Base-by-base conservation (phyloP, 2,888 invertebrate species). In the Euclidia mi region DNA sequence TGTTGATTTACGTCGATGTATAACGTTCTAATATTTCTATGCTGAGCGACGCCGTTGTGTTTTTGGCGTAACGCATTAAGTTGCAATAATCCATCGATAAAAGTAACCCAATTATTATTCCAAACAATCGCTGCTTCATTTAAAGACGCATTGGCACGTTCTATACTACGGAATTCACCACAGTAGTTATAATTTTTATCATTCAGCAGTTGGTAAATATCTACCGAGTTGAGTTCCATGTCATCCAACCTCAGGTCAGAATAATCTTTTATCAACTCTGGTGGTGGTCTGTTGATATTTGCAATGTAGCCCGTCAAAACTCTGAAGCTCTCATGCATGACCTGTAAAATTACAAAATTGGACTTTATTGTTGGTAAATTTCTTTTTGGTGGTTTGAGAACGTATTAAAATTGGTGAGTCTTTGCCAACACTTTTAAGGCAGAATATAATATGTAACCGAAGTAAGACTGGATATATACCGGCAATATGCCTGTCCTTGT, bases 1-100 rank as follows among this genome's bases (percentile, higher is more conserved):
- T 79, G 82, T 32, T 72, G 45, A 1, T 56, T 41, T 0, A 78
- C 51, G 37, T 84, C 48, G 2, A 85, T 79, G 11, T 18, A 6
- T 9, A 85, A 42, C 15, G 42, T 52, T 9, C 68, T 63, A n/a
- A 86, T 78, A 3, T 63, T 64, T 0, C 96, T 96, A 0, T 97
- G 97, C 12, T 96, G 88, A 37, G 95, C 90, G 0, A 97, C 89
- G 0, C 95, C 94, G 38, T 96, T 93, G 2, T 95, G 91, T 18
- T 95, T 92, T 45, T 95, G 90, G 32, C 95, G 95, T 11, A 97
- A 76, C 6, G 96, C 94, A 43, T 96, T 94, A 56, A 97, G 95
- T 89, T 98, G 98, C 17, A 98, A 88, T 95, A 98, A 95, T 0
- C 96, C 96, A 84, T 98, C 98, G 74, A 98, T 92, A 76, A 97